A percentile compares a stretch with the other conserved stretches of the same genome.
phyloP scores from a whole-genome alignment of 2,797 vertebrate genomes.

The Parauchenoglanis punctatus region DNA sequence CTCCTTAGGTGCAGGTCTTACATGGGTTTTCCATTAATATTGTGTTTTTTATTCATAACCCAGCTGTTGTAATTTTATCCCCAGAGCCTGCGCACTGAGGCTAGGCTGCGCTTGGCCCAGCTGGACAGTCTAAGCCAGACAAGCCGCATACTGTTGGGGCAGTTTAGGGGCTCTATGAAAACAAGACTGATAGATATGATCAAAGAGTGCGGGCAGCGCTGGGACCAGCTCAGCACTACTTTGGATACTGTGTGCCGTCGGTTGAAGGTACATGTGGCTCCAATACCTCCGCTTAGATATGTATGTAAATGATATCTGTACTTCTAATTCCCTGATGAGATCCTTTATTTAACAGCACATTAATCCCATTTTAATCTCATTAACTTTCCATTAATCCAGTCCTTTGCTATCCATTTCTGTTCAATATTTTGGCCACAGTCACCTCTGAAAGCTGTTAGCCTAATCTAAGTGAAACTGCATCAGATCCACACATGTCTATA shows the following conservation, averaged over 20 bases:
- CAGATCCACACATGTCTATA: conserved; percentile 10
- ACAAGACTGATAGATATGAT: conserved; percentile 61
- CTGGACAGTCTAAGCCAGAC: conserved; percentile 71
- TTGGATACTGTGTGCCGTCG: conserved; percentile 63
- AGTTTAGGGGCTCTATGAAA: conserved; percentile 60
- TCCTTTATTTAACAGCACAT: background rate
- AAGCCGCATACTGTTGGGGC: conserved; percentile 64
- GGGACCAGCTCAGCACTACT: conserved; percentile 68
- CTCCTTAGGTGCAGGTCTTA: background rate
- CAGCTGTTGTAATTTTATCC: conserved; percentile 8
- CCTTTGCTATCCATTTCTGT: background rate
- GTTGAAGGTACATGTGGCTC: conserved; percentile 67
- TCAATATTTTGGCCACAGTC: conserved; percentile 6
- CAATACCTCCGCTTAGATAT: background rate
- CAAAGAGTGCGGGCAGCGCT: conserved; percentile 68
- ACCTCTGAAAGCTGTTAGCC: background rate
- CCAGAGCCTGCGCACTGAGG: conserved; percentile 70
- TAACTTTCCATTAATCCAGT: conserved; percentile 3
- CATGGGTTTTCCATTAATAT: background rate
- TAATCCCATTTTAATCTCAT: background rate
- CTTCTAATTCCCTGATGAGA: background rate
- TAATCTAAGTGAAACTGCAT: background rate
- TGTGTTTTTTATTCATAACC: background rate
- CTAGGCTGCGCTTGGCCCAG: conserved; percentile 63
- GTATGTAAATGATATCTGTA: background rate